Percentiles rank a stretch among this genome's conserved stretches.
Conservation (phyloP, 2,113 vertebrate species). For the Hirundichthys speculiger region DNA sequence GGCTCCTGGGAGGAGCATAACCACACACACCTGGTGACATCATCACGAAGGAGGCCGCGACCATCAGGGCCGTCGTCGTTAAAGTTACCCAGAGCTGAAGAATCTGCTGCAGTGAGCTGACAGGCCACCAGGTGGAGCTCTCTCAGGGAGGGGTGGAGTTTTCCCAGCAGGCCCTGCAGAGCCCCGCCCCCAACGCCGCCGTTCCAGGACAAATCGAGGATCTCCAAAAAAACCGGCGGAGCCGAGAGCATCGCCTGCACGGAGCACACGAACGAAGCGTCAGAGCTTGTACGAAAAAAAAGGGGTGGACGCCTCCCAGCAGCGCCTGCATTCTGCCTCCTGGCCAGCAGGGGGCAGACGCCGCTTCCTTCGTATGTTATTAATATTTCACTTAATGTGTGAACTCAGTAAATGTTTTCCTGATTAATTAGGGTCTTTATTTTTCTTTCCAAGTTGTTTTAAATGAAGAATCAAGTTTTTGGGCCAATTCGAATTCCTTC, state of each 20-base stretch:
- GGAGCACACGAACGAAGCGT: not conserved
- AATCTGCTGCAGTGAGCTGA: conserved; percentile 82
- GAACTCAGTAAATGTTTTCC: too few species aligned
- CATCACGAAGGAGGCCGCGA: not conserved
- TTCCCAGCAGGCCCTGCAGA: conserved; percentile 80
- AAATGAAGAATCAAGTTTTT: too few species aligned
- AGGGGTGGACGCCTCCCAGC: too few species aligned
- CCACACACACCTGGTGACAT: not conserved
- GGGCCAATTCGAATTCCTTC: too few species aligned
- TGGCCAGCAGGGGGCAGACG: not conserved
- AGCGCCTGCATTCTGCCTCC: not conserved
- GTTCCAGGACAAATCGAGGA: conserved; percentile 92
- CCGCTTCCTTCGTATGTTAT: too few species aligned
- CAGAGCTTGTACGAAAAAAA: too few species aligned
- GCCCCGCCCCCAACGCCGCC: conserved; percentile 81
- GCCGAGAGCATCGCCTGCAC: conserved; percentile 81
- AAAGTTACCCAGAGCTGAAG: conserved; percentile 83
- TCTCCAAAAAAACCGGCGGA: conserved; percentile 80
- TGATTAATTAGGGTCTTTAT: too few species aligned
- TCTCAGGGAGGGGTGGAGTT: conserved; percentile 74
- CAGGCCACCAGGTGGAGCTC: conserved; percentile 86
- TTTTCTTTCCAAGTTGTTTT: too few species aligned
- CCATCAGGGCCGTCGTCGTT: too few species aligned
- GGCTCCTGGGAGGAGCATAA: conserved; percentile 65
- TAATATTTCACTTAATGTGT: too few species aligned